These are phyloP conservation scores for Ara ararauna DNA, from an alignment of 2,797 vertebrate genomes.

Conservation along the genomic window DNA sequence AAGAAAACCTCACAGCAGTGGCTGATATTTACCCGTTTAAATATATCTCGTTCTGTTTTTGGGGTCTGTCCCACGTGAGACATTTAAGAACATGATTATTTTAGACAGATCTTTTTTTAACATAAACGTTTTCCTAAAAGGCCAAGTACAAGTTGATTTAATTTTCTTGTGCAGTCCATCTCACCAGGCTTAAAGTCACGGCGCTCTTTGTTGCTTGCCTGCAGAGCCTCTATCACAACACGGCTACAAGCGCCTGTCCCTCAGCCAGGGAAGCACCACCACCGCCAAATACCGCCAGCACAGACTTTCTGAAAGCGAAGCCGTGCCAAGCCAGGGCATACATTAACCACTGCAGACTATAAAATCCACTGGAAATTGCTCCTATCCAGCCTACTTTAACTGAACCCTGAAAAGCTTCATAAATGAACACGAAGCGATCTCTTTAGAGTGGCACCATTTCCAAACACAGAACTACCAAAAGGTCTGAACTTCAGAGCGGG, in stretches of 20 bases:
- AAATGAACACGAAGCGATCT: neutral
- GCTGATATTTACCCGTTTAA: neutral
- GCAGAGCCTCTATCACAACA: accelerated
- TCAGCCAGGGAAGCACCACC: accelerated
- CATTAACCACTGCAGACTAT: accelerated
- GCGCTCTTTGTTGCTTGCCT: neutral
- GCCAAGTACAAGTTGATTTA: no score
- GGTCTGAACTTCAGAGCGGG: neutral
- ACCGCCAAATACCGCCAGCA: neutral
- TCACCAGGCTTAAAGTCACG: neutral
- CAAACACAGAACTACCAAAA: neutral
- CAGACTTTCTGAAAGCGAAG: neutral
- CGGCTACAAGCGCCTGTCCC: neutral
- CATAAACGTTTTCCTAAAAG: neutral
- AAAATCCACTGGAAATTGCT: neutral
- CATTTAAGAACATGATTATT: neutral
- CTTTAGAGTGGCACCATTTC: neutral
- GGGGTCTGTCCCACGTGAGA: neutral
- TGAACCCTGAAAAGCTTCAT: neutral
- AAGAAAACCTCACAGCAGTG: neutral
- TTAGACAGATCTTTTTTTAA: neutral
- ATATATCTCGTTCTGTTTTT: neutral
- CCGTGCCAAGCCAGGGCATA: accelerated
- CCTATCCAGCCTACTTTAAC: neutral
- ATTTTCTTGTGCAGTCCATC: neutral